phyloP scores from a whole-genome alignment of 2,797 vertebrate genomes.

The Yasuhikotakia modesta region DNA sequence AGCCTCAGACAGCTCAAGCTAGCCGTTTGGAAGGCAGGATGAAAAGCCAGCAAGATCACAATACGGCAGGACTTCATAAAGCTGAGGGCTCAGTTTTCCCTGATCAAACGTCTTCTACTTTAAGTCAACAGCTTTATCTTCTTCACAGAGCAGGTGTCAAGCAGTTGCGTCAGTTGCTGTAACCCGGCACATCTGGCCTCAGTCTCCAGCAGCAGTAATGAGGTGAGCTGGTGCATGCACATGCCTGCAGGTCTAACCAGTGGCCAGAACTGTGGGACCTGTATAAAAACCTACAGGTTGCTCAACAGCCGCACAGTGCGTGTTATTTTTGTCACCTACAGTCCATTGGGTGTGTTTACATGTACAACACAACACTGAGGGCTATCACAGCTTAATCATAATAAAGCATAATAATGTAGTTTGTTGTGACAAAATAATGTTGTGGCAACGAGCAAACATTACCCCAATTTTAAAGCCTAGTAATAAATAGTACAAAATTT shows the following conservation, averaged over 20 bases:
- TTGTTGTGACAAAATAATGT: neutral
- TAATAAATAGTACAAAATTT: too few relatives aligned
- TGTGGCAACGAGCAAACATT: neutral
- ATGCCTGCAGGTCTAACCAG: neutral
- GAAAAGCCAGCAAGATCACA: slow-evolving; percentile 35
- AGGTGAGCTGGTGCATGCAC: slow-evolving; percentile 4
- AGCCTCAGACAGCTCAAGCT: neutral
- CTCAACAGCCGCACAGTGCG: neutral
- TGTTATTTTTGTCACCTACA: neutral
- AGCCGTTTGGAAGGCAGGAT: neutral
- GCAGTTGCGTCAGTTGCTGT: slow-evolving; percentile 17
- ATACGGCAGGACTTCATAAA: slow-evolving; percentile 41
- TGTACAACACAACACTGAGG: neutral
- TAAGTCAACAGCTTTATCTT: slow-evolving; percentile 37
- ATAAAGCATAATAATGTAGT: neutral
- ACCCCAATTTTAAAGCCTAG: too few relatives aligned
- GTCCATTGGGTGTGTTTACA: too few relatives aligned
- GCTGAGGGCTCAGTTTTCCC: slow-evolving; percentile 11
- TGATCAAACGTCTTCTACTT: slow-evolving; percentile 50
- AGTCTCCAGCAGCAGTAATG: slow-evolving; percentile 13
- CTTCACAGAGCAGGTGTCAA: slow-evolving; percentile 24
- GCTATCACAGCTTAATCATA: neutral
- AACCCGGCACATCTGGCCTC: slow-evolving; percentile 24
- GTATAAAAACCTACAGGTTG: neutral
- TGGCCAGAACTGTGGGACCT: neutral